Percentiles rank a stretch among this genome's conserved stretches.
phyloP scores from a whole-genome alignment of 2,888 invertebrate species.

The Aleiodes testaceus region DNA sequence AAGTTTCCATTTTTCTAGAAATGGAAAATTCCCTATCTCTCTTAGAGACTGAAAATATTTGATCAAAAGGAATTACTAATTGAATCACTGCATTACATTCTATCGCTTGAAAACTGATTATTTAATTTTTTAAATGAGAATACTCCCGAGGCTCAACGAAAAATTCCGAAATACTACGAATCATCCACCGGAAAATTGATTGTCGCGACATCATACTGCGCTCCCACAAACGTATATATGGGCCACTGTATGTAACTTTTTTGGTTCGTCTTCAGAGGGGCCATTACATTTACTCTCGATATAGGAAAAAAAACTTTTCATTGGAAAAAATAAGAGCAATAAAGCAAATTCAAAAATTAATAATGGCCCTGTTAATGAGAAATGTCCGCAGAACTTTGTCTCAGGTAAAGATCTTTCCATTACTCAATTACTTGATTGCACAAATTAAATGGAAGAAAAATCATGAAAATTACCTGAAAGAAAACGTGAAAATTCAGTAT shows the following conservation, averaged over 20 bases:
- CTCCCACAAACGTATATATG: neutral
- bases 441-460: neutral
- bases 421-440: neutral
- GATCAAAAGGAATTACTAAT: no score
- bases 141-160: no score
- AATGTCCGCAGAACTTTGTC: conserved; percentile 64
- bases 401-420: conserved; percentile 59
- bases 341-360: conserved; percentile 48
- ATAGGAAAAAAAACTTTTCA: neutral
- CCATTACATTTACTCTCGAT: neutral
- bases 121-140: no score
- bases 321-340: neutral
- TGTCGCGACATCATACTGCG: conserved; percentile 12
- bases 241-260: neutral
- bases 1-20: no score
- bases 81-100: no score
- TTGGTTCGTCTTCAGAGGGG: conserved; percentile 13
- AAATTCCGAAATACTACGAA: no score
- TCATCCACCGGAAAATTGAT: neutral
- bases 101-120: no score
- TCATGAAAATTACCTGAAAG: neutral
- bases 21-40: no score
- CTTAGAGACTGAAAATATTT: no score
- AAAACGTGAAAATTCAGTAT: neutral
- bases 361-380: conserved; percentile 66